Conservation (phyloP, 2,113 vertebrate species). For the Prunella himalayana region DNA sequence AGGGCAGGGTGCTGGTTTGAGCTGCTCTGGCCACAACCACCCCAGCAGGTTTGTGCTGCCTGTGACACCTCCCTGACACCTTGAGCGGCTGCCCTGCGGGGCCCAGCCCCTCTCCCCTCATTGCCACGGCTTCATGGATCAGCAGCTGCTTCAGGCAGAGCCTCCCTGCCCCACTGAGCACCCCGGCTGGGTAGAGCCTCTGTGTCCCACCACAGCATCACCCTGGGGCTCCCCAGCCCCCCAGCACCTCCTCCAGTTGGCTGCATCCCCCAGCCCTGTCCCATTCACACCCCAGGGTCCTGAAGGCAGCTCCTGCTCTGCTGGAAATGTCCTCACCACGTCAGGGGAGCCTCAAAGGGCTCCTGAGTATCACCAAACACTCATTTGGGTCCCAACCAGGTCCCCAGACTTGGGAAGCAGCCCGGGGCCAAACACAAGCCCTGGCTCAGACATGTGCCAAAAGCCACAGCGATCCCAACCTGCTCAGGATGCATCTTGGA, state of each 20-base stretch:
- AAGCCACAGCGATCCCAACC: rapidly evolving
- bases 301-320: not conserved
- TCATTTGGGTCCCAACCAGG: not conserved
- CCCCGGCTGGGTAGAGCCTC: not conserved
- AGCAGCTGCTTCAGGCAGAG: not conserved
- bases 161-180: not conserved
- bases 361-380: not conserved
- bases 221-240: not conserved
- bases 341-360: not conserved
- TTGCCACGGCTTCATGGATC: rapidly evolving
- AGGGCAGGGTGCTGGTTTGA: rapidly evolving
- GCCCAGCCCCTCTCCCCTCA: not conserved
- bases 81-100: rapidly evolving
- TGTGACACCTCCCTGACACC: rapidly evolving
- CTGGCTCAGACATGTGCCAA: rapidly evolving
- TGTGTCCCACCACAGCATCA: not conserved
- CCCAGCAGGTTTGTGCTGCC: not conserved
- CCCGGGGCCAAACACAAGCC: not conserved
- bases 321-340: not conserved
- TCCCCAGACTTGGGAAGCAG: not conserved
- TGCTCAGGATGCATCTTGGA: rapidly evolving
- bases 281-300: rapidly evolving
- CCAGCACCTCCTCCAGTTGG: rapidly evolving
- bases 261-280: not conserved
- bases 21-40: not conserved